Evolutionary conservation across 2,888 invertebrate species (phyloP), one percentile per base, ranked within the genome.

Genomic region (Plemyria rubiginata): DNA sequence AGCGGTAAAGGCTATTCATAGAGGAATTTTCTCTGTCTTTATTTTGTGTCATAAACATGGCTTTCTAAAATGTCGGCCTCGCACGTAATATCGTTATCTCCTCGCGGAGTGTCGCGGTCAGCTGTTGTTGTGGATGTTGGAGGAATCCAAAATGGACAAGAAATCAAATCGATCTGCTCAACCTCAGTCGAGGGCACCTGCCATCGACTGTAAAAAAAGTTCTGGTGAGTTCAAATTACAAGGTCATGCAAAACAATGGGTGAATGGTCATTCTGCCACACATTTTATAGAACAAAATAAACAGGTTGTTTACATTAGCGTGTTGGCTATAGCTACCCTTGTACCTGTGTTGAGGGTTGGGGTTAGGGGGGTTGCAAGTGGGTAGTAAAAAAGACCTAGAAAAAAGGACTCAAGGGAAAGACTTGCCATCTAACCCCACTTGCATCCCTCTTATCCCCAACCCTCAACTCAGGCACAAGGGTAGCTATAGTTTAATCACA

Each of bases 11-110:
- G 76, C 72, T 77, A 66, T 75, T 80, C 77, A 73, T 77, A 78
- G 72, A 80, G 75, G 71, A 81, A 76, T 78, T 77, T 75, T 82
- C 85, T 93, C 93, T 94, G 90, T 93, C 90, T 88, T 93, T 93
- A 88, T 92, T 87, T 89, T 87, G 86, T 84, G 87, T 87, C 66
- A 87, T 92, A 94, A 95, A 95, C 95, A 96, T 96, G 96, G 96
- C 95, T 95, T 95, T 94, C 94, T 96, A 95, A 95, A 94, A 96
- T 96, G 96, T 95, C 95, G 95, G 93, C 93, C 90, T 90, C 94
- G 94, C 94, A 94, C 92, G 92, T 93, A 93, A 87, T 89, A 89
- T 93, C 93, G 90, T 94, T 94, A 93, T 94, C 96, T 95, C 95
- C 95, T 93, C 91, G 94, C 94, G 96, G 96, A 94, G 94, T 91